phyloP scores from a whole-genome alignment of 2,888 invertebrate species.

The Willowsia nigromaculata region DNA sequence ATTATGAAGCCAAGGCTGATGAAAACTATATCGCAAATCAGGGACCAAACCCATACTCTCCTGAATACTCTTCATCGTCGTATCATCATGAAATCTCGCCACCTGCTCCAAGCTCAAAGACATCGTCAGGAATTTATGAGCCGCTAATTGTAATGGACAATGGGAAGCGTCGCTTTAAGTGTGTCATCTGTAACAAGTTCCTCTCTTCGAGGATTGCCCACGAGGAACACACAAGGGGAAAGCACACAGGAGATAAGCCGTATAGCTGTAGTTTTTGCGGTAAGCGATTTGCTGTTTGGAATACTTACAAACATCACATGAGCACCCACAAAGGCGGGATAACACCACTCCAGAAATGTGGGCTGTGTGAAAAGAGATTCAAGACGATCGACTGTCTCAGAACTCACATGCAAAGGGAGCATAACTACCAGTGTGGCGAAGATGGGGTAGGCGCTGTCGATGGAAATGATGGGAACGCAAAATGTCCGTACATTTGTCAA shows the following conservation, averaged over 20 bases:
- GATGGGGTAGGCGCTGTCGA: constrained; percentile 1
- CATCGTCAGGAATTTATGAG: constrained; percentile 44
- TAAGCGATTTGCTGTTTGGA: constrained; percentile 67
- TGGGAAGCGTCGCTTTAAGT: constrained; percentile 66
- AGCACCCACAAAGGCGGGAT: constrained; percentile 56
- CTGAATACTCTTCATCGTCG: constrained; percentile 58
- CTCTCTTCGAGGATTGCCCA: constrained; percentile 66
- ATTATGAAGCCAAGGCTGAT: constrained; percentile 46
- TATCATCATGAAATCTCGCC: constrained; percentile 51
- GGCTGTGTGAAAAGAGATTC: constrained; percentile 63
- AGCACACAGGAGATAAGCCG: constrained; percentile 70
- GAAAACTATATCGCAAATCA: constrained; percentile 53
- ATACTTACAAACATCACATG: constrained; percentile 71
- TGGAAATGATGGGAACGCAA: constrained; percentile 7
- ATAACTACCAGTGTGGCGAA: constrained; percentile 32
- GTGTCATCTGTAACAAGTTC: constrained; percentile 68
- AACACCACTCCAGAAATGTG: constrained; percentile 59
- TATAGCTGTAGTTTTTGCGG: constrained; percentile 66
- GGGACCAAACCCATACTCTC: constrained; percentile 59
- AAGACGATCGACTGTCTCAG: constrained; percentile 61
- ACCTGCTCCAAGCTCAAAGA: constrained; percentile 61
- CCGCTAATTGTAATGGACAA: constrained; percentile 66
- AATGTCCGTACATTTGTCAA: constrained; percentile 65
- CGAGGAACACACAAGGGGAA: constrained; percentile 66
- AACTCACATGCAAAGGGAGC: constrained; percentile 62